Evolutionary conservation across 2,797 vertebrate species (phyloP).

Genomic region (Trachurus trachurus): DNA sequence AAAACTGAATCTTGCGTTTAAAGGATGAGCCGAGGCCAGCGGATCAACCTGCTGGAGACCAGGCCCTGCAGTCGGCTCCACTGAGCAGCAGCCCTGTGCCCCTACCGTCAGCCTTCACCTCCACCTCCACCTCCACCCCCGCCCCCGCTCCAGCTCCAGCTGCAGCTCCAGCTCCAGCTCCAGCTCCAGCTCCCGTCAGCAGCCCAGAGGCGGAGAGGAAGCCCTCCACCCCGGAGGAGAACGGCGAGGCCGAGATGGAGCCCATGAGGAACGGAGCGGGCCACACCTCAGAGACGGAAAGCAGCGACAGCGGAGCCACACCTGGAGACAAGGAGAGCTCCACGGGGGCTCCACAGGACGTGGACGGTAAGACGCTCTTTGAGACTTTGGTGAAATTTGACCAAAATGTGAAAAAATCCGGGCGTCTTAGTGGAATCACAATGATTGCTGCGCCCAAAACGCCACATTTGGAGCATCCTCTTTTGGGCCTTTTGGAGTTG

Average conservation of each 20-base stretch:
- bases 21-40: slow-evolving; percentile 84
- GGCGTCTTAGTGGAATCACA: not conserved
- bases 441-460: not conserved
- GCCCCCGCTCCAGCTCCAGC: too few species aligned
- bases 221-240: slow-evolving; percentile 88
- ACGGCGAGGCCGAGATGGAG: slow-evolving; percentile 89
- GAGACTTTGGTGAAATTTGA: not conserved
- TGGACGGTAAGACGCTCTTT: slow-evolving; percentile 86
- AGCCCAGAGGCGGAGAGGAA: slow-evolving; percentile 77
- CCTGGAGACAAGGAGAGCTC: slow-evolving; percentile 85
- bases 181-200: slow-evolving; percentile 44
- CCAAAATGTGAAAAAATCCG: not conserved
- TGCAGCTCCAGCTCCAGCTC: too few species aligned
- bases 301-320: slow-evolving; percentile 81
- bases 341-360: slow-evolving; percentile 78
- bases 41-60: slow-evolving; percentile 84
- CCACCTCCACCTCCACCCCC: too few species aligned
- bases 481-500: not conserved
- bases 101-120: slow-evolving; percentile 56
- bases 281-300: slow-evolving; percentile 89
- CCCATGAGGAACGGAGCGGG: slow-evolving; percentile 92
- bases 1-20: not conserved
- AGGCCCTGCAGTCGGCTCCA: slow-evolving; percentile 68
- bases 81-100: slow-evolving; percentile 75
- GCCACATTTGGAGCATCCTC: not conserved